Conservation (phyloP, 1,140 invertebrate genomes). For the Mactra quadrangularis region DNA sequence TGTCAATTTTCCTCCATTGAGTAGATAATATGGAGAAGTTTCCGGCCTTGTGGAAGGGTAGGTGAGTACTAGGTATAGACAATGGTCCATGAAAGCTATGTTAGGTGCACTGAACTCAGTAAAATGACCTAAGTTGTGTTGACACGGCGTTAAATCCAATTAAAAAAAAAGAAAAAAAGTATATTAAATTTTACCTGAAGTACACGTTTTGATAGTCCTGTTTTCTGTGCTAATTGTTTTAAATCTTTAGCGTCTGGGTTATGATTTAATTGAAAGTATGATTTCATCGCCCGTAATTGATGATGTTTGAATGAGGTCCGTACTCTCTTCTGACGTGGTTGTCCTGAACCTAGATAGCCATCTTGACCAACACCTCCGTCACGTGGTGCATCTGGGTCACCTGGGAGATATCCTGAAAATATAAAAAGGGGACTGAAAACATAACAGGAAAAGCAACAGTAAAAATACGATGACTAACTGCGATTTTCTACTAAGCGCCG, state of each 20-base stretch:
- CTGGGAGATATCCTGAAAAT: constrained; percentile 48
- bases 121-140: too few relatives aligned
- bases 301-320: constrained; percentile 98
- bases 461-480: too few relatives aligned
- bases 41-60: too few relatives aligned
- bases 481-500: too few relatives aligned
- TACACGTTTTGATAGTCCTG: constrained; percentile 97
- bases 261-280: constrained; percentile 98
- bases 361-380: constrained; percentile 43
- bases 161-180: too few relatives aligned
- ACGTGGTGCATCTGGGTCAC: constrained; percentile 42
- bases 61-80: too few relatives aligned
- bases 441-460: too few relatives aligned
- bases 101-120: too few relatives aligned
- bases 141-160: too few relatives aligned
- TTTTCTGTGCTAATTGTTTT: constrained; percentile 98
- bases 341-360: constrained; percentile 51
- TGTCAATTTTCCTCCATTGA: too few relatives aligned
- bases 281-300: constrained; percentile 98
- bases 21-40: too few relatives aligned
- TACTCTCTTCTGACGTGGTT: constrained; percentile 92
- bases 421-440: background rate
- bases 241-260: constrained; percentile 99
- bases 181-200: constrained; percentile 98
- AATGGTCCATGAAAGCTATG: too few relatives aligned